Conservation (phyloP, 2,888 invertebrate species). For the Diachrysia chrysitis region DNA sequence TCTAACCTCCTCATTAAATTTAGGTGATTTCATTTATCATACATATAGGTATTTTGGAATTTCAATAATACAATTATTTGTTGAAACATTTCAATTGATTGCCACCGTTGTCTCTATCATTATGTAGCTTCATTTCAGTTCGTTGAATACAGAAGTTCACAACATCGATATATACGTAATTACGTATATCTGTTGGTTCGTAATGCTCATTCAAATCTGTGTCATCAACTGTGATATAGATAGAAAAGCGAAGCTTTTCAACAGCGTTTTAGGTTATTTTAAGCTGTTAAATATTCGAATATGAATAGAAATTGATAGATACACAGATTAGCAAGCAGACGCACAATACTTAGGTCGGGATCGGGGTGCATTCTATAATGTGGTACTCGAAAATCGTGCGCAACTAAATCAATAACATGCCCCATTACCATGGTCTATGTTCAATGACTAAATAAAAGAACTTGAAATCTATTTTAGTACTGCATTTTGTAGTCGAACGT, state of each 20-base stretch:
- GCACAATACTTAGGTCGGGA: conserved; percentile 59
- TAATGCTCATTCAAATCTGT: conserved; percentile 34
- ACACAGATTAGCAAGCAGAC: conserved; percentile 63
- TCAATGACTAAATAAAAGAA: conserved; percentile 20
- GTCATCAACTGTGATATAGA: conserved; percentile 5
- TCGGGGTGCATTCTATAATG: conserved; percentile 72
- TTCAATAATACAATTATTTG: no score
- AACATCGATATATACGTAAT: conserved; percentile 41
- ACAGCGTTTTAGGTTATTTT: neutral
- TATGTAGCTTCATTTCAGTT: conserved; percentile 57
- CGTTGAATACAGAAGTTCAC: conserved; percentile 57
- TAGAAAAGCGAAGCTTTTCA: neutral
- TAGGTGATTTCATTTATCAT: no score
- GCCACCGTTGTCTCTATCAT: conserved; percentile 10
- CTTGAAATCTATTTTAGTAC: conserved; percentile 35
- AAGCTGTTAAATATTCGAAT: neutral
- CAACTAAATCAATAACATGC: conserved; percentile 79
- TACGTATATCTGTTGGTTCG: conserved; percentile 34
- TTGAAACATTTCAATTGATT: no score
- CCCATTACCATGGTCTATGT: conserved; percentile 72
- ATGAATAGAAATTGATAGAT: neutral
- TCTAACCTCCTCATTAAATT: no score
- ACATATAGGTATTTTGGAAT: no score
- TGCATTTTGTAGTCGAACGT: conserved; percentile 48
- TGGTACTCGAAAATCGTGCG: conserved; percentile 72